Evolutionary conservation across 2,113 vertebrate genomes (phyloP).

Genomic region (Larimichthys polyactis): DNA sequence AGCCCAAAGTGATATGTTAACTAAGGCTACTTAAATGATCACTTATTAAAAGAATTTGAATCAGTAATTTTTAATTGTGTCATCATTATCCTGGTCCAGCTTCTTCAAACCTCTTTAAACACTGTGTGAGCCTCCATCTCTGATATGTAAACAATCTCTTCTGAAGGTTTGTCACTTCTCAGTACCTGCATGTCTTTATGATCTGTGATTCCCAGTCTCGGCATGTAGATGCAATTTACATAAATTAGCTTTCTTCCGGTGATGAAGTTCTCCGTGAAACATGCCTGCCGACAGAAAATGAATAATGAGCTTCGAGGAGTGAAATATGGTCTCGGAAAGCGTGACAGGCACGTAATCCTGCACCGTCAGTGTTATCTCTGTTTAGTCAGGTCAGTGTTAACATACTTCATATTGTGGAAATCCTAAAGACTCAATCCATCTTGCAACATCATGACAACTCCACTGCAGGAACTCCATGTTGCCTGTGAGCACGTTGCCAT

Average conservation of each 20-base stretch:
- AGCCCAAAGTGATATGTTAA: neutral
- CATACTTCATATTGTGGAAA: slow-evolving; percentile 82
- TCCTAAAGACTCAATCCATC: slow-evolving; percentile 82
- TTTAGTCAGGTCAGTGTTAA: neutral
- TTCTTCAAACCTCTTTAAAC: slow-evolving; percentile 22
- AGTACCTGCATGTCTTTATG: slow-evolving; percentile 92
- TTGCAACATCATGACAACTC: slow-evolving; percentile 78
- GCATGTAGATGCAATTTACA: slow-evolving; percentile 85
- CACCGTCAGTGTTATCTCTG: neutral
- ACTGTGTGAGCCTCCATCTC: slow-evolving; percentile 10
- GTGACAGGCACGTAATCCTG: too few species aligned
- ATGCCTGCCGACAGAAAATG: slow-evolving; percentile 82
- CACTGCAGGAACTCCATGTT: slow-evolving; percentile 81
- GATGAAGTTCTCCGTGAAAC: slow-evolving; percentile 90
- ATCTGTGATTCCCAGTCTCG: slow-evolving; percentile 89
- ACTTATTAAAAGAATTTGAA: neutral
- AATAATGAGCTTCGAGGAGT: neutral
- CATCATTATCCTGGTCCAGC: slow-evolving; percentile 14
- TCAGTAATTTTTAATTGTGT: neutral
- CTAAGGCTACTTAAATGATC: neutral
- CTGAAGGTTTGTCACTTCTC: slow-evolving; percentile 17
- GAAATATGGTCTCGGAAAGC: neutral
- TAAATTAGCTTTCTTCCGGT: slow-evolving; percentile 90
- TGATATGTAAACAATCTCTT: slow-evolving; percentile 38
- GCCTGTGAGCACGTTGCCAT: slow-evolving; percentile 66